Conservation (phyloP, 2,113 vertebrate species). For the Corythornis vintsioides region DNA sequence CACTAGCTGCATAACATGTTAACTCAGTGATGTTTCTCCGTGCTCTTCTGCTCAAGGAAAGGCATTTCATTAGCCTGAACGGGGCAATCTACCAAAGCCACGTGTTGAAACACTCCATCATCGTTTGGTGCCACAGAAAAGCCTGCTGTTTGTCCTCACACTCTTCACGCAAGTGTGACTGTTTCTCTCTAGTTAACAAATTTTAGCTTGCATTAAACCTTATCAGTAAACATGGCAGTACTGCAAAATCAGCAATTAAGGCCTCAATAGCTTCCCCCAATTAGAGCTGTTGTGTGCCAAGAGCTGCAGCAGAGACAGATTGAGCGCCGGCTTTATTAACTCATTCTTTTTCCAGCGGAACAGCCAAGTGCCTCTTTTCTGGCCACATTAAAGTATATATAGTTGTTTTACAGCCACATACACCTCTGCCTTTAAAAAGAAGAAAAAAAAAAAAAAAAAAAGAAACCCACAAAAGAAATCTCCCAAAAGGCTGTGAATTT, state of each 20-base stretch:
- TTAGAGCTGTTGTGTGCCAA: constrained; percentile 40
- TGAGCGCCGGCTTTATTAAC: constrained; percentile 1
- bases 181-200: constrained; percentile 41
- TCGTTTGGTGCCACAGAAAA: neutral
- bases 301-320: constrained; percentile 44
- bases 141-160: constrained; percentile 31
- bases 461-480: neutral
- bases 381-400: constrained; percentile 33
- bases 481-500: neutral
- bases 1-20: constrained; percentile 19
- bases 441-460: neutral
- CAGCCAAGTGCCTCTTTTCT: constrained; percentile 45
- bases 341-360: constrained; percentile 43
- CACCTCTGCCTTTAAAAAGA: neutral
- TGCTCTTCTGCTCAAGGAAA: constrained; percentile 59
- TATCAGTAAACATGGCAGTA: constrained; percentile 62
- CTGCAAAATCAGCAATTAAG: constrained; percentile 64
- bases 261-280: constrained; percentile 57
- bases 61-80: constrained; percentile 65
- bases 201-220: constrained; percentile 57
- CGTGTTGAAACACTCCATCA: neutral
- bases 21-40: constrained; percentile 50
- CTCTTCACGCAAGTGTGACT: neutral
- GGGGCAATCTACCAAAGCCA: constrained; percentile 67
- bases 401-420: constrained; percentile 28